These are phyloP conservation scores for Plutella xylostella DNA, from an alignment of 2,888 invertebrate genomes.

Conservation along the genomic window DNA sequence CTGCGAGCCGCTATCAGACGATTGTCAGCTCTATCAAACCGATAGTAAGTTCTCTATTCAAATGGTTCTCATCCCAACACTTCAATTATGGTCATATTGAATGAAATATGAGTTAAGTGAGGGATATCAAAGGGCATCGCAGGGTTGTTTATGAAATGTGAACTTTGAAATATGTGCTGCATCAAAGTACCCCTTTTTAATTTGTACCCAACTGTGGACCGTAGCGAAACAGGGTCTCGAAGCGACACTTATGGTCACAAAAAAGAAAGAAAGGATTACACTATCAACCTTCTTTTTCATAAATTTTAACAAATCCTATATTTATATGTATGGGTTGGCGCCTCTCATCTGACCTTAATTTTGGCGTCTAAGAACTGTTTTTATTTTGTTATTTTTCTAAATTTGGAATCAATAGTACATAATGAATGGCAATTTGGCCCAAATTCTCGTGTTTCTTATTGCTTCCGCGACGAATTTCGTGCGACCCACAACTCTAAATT, in stretches of 20 bases:
- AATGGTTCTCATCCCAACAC: constrained; percentile 37
- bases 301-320: no score
- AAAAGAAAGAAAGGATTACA: no score
- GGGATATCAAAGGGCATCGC: constrained; percentile 66
- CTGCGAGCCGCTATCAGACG: constrained; percentile 29
- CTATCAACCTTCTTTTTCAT: no score
- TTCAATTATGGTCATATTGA: constrained; percentile 68
- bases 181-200: constrained; percentile 61
- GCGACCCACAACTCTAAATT: constrained; percentile 64
- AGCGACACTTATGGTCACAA: neutral
- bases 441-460: constrained; percentile 67
- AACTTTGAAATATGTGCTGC: constrained; percentile 62
- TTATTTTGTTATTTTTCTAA: no score
- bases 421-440: constrained; percentile 49
- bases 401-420: no score
- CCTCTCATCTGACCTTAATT: no score
- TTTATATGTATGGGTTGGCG: no score
- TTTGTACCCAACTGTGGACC: constrained; percentile 61
- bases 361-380: no score
- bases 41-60: constrained; percentile 45
- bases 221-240: constrained; percentile 47
- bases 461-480: constrained; percentile 69
- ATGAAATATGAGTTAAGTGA: constrained; percentile 69
- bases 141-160: constrained; percentile 60
- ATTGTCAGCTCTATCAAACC: constrained; percentile 39